A percentile compares a stretch with the other conserved stretches of the same genome.
These are phyloP conservation scores for Eudyptes chrysolophus DNA, from an alignment of 2,113 vertebrate species.

Conservation along the genomic window DNA sequence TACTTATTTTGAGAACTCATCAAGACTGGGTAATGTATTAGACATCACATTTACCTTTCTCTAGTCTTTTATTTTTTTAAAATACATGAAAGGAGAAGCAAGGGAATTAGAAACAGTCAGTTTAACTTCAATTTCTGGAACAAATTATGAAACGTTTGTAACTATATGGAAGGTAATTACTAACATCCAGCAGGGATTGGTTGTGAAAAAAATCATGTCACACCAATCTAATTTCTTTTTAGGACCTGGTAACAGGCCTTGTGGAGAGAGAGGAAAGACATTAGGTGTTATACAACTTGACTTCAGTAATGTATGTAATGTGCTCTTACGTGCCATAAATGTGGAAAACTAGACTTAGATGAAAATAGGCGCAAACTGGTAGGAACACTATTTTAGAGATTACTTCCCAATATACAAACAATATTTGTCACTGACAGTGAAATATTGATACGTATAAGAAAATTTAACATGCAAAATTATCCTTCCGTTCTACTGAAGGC, in stretches of 20 bases:
- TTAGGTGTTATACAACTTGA: background rate
- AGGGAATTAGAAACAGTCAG: background rate
- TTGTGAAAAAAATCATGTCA: background rate
- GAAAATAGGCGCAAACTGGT: background rate
- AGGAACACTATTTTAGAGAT: background rate
- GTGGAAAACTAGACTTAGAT: background rate
- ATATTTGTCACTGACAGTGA: background rate
- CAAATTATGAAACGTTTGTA: background rate
- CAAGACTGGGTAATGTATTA: background rate
- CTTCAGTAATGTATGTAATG: fast-evolving
- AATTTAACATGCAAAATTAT: background rate
- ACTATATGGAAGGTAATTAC: background rate
- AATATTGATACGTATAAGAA: background rate
- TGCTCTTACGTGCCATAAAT: background rate
- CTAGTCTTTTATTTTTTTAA: background rate
- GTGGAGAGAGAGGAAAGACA: background rate
- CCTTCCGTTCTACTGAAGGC: background rate
- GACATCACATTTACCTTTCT: background rate
- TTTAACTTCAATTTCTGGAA: background rate
- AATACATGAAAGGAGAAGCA: background rate
- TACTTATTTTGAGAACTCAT: background rate
- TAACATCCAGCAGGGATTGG: background rate
- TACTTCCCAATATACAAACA: background rate
- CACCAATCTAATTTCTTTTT: background rate
- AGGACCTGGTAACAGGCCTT: background rate